A percentile compares a stretch with the other conserved stretches of the same genome.
These are phyloP conservation scores for Colinus virginianus DNA, from an alignment of 2,113 vertebrate genomes.

Conservation along the genomic window DNA sequence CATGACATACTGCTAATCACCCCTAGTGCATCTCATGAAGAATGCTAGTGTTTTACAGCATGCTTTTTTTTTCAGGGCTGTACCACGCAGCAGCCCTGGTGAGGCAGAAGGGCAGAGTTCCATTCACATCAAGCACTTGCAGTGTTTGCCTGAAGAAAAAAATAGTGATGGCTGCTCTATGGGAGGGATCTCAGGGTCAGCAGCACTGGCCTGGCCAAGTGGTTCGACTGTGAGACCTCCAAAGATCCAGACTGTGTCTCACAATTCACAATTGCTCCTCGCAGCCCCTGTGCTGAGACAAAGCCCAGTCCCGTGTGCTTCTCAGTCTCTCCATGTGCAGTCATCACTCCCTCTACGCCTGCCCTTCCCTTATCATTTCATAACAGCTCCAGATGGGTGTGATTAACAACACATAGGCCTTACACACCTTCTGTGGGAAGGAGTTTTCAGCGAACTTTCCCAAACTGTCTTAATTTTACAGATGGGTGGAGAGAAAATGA, in stretches of 20 bases:
- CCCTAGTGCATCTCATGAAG: not conserved
- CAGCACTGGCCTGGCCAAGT: not conserved
- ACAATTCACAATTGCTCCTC: not conserved
- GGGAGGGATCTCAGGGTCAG: not conserved
- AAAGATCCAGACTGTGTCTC: not conserved
- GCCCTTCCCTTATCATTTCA: not conserved
- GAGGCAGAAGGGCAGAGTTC: not conserved
- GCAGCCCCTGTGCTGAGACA: not conserved
- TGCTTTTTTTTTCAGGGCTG: not conserved
- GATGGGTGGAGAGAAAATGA: conserved; percentile 18
- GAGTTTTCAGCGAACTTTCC: not conserved
- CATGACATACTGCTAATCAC: not conserved
- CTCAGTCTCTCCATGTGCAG: not conserved
- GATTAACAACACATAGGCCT: not conserved
- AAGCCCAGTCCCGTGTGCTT: not conserved
- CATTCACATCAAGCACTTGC: not conserved
- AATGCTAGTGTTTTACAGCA: not conserved
- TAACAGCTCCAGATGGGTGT: conserved; percentile 19
- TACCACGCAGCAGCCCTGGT: not conserved
- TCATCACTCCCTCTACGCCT: fast-evolving
- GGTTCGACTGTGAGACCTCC: not conserved
- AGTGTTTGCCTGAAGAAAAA: fast-evolving
- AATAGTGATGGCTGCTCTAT: not conserved
- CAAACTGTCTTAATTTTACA: conserved; percentile 32
- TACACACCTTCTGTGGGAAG: conserved; percentile 34